Evolutionary conservation across 2,888 invertebrate genomes (phyloP).

Genomic region (Melipona bicolor): DNA sequence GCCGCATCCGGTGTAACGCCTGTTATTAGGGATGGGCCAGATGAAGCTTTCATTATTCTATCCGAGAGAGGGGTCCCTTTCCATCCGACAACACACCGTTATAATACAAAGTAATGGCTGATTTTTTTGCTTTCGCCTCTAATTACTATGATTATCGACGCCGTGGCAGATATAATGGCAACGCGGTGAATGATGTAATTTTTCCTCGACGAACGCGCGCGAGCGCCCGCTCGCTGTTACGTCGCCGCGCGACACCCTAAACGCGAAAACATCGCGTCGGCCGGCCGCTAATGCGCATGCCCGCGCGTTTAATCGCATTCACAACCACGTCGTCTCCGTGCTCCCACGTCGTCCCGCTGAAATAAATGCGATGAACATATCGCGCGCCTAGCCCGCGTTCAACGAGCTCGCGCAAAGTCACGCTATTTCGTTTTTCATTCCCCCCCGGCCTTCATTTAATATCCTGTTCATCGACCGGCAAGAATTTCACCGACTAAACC

Average conservation of each 20-base stretch:
- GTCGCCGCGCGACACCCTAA: slow-evolving; percentile 15
- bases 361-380: slow-evolving; percentile 20
- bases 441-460: background rate
- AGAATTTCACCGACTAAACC: slow-evolving; percentile 28
- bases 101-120: slow-evolving; percentile 60
- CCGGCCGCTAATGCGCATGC: slow-evolving; percentile 1
- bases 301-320: background rate
- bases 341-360: background rate
- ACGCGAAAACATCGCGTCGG: slow-evolving; percentile 17
- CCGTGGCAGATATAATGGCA: slow-evolving; percentile 46
- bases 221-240: background rate
- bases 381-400: background rate
- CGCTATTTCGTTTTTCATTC: background rate
- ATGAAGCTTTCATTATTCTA: slow-evolving; percentile 69
- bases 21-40: slow-evolving; percentile 70
- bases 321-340: background rate
- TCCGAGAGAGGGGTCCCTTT: slow-evolving; percentile 52
- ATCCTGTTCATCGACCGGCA: slow-evolving; percentile 23
- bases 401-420: background rate
- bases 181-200: slow-evolving; percentile 47
- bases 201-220: slow-evolving; percentile 13
- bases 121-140: slow-evolving; percentile 44
- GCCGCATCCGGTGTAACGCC: slow-evolving; percentile 74
- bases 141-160: slow-evolving; percentile 57
- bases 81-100: slow-evolving; percentile 61